Evolutionary conservation across 2,797 vertebrate genomes (phyloP).

Genomic region (Nasua narica): DNA sequence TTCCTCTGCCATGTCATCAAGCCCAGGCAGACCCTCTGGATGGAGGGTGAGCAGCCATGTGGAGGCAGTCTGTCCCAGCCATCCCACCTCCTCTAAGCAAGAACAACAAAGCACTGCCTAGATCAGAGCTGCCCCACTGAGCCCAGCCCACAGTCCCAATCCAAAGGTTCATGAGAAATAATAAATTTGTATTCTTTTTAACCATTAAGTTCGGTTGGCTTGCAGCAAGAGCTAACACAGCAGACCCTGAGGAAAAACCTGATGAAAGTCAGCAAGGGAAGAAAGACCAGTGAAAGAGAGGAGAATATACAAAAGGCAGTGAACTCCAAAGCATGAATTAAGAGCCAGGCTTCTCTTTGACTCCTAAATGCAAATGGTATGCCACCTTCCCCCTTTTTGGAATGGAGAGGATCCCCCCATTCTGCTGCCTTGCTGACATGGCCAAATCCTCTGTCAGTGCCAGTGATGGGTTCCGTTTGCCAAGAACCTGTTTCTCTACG

Average conservation of each 20-base stretch:
- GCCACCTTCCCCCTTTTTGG: not conserved
- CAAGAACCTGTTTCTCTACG: not conserved
- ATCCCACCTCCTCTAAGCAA: not conserved
- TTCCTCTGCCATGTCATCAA: not conserved
- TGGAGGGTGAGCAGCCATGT: not conserved
- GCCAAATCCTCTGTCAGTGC: not conserved
- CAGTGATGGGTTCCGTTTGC: not conserved
- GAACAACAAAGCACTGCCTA: not conserved
- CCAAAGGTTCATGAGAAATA: not conserved
- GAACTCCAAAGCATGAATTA: not conserved
- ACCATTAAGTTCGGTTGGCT: not conserved
- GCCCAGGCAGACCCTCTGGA: not conserved
- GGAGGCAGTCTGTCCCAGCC: too few relatives aligned
- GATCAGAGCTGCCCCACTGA: not conserved
- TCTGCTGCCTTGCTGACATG: not conserved
- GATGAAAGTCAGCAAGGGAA: not conserved
- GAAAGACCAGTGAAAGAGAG: not conserved
- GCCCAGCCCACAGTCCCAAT: not conserved
- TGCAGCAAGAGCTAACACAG: not conserved
- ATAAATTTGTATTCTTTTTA: not conserved
- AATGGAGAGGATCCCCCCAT: not conserved
- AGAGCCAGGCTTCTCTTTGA: not conserved
- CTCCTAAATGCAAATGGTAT: not conserved
- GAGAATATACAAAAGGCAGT: not conserved
- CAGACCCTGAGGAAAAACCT: not conserved